These are phyloP conservation scores for Strigops habroptila DNA, from an alignment of 2,113 vertebrate genomes.

Conservation along the genomic window DNA sequence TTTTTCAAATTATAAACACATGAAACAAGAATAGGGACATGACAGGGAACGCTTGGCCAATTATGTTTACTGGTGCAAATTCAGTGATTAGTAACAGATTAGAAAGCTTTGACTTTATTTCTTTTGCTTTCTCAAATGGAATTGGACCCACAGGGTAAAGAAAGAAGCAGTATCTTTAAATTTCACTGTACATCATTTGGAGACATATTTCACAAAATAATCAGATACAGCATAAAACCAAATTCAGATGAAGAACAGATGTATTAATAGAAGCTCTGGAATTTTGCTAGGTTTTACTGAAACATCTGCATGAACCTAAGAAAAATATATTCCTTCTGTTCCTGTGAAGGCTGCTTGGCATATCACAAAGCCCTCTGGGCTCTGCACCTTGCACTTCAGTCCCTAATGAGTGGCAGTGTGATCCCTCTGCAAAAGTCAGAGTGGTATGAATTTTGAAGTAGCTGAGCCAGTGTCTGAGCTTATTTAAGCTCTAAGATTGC, in stretches of 20 bases:
- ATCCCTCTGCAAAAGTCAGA: not conserved
- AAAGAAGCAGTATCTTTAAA: not conserved
- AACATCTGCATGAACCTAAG: not conserved
- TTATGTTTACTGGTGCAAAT: not conserved
- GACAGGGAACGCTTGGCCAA: fast-evolving
- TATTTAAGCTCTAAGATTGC: constrained; percentile 48
- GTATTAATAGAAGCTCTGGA: not conserved
- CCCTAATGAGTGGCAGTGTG: constrained; percentile 17
- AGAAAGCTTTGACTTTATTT: not conserved
- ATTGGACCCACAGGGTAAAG: not conserved
- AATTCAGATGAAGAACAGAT: not conserved
- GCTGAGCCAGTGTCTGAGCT: constrained; percentile 1
- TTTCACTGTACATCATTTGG: not conserved
- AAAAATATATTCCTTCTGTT: not conserved
- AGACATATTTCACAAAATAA: not conserved
- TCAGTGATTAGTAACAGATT: not conserved
- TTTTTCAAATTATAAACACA: not conserved
- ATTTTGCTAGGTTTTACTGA: not conserved
- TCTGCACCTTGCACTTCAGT: not conserved
- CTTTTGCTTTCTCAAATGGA: not conserved
- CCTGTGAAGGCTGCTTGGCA: not conserved
- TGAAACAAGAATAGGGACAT: not conserved
- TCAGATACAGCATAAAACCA: not conserved
- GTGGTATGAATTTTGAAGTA: constrained; percentile 25
- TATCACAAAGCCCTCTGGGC: constrained; percentile 4